Conservation (phyloP, 1,140 invertebrate genomes). For the Araneus ventricosus region DNA sequence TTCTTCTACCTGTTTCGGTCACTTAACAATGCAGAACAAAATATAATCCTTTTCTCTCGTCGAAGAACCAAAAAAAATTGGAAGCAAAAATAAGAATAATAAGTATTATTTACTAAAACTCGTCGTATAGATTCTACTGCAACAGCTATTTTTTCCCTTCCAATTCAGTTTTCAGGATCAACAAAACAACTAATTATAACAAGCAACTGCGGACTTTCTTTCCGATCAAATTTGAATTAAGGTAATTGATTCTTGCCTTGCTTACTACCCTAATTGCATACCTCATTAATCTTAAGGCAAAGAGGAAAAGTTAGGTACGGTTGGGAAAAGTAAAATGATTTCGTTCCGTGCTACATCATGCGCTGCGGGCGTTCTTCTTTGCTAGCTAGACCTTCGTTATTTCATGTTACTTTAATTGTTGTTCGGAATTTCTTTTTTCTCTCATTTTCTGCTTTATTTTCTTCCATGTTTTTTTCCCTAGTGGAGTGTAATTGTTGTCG, state of each 20-base stretch:
- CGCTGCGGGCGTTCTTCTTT: constrained; percentile 31
- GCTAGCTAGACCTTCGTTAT: constrained; percentile 19
- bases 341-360: constrained; percentile 4
- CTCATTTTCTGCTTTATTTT: too few relatives aligned
- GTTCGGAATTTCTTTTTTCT: constrained; percentile 42
- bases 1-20: too few relatives aligned
- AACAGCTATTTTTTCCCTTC: neutral
- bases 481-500: constrained; percentile 42
- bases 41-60: too few relatives aligned
- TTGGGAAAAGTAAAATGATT: constrained; percentile 41
- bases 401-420: constrained; percentile 70
- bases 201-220: constrained; percentile 67
- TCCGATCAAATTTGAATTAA: constrained; percentile 74
- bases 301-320: neutral
- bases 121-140: neutral
- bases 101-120: constrained; percentile 33
- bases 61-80: neutral
- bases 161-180: constrained; percentile 24
- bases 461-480: neutral
- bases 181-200: constrained; percentile 74
- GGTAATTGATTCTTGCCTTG: constrained; percentile 72
- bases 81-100: neutral
- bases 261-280: constrained; percentile 73
- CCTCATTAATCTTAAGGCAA: constrained; percentile 67
- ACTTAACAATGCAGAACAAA: too few relatives aligned